A percentile compares a stretch with the other conserved stretches of the same genome.
These are phyloP conservation scores for Pteruthius melanotis DNA, from an alignment of 2,113 vertebrate species.

Conservation along the genomic window DNA sequence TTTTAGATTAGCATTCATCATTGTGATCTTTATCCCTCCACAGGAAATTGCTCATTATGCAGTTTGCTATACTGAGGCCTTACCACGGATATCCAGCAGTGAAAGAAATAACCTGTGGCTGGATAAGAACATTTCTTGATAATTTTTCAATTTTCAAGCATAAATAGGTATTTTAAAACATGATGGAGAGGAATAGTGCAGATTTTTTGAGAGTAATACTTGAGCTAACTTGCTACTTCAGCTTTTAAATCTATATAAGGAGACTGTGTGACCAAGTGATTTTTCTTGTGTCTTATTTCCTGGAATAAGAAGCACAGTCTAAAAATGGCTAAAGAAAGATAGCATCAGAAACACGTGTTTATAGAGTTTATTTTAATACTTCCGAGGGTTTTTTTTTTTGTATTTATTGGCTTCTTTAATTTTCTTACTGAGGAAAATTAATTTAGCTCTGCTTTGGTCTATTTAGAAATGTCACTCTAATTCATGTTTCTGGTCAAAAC, in stretches of 20 bases:
- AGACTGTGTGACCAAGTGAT: background rate
- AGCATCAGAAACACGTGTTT: background rate
- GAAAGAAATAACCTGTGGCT: conserved; percentile 78
- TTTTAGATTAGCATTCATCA: conserved; percentile 70
- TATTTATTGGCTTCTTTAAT: background rate
- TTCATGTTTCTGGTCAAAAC: background rate
- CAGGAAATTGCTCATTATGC: conserved; percentile 71
- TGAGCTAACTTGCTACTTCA: conserved; percentile 22
- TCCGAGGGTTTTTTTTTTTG: background rate
- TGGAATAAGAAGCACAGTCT: background rate
- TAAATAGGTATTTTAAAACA: conserved; percentile 78
- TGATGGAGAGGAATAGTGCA: conserved; percentile 70
- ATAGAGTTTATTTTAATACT: background rate
- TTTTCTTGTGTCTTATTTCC: background rate
- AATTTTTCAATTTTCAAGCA: conserved; percentile 85
- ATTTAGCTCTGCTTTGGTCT: background rate
- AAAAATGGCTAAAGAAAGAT: background rate
- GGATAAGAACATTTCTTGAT: conserved; percentile 77
- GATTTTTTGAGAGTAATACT: conserved; percentile 64
- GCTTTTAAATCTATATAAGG: conserved; percentile 1
- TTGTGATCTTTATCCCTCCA: conserved; percentile 68
- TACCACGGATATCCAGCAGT: conserved; percentile 62
- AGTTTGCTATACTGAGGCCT: conserved; percentile 72
- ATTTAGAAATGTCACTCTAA: background rate
- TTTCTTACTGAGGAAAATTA: background rate